Evolutionary conservation across 2,113 vertebrate species (phyloP).

Genomic region (Prolemur simus): DNA sequence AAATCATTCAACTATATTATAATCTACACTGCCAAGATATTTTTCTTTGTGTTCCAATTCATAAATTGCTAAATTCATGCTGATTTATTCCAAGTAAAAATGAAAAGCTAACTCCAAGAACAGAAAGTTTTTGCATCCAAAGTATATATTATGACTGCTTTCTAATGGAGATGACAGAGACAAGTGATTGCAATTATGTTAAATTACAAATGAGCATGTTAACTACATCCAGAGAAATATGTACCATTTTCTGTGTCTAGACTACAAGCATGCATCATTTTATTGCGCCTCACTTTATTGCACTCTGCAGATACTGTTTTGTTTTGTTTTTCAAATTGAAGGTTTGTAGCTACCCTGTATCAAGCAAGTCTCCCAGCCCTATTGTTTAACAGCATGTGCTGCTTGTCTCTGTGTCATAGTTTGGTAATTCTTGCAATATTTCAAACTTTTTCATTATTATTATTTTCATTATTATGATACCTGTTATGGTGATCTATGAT

Average conservation of each 20-base stretch:
- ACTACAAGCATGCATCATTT: background rate
- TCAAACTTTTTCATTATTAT: background rate
- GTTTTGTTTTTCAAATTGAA: background rate
- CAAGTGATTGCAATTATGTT: background rate
- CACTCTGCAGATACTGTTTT: background rate
- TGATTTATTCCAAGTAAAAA: background rate
- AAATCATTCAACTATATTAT: background rate
- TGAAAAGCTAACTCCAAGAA: background rate
- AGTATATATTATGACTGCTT: background rate
- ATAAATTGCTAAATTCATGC: background rate
- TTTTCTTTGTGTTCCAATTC: background rate
- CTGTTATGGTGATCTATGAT: background rate
- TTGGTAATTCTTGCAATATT: background rate
- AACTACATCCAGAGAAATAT: background rate
- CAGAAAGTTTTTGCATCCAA: background rate
- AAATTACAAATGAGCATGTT: background rate
- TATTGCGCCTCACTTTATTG: background rate
- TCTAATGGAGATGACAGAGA: background rate
- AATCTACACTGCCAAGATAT: background rate
- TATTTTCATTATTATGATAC: background rate
- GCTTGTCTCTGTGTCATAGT: background rate
- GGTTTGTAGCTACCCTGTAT: background rate
- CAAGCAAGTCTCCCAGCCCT: background rate
- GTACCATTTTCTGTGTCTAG: background rate
- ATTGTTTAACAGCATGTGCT: background rate